Base-by-base conservation (phyloP, 2,113 vertebrate species). In the Dendrocopos noguchii region DNA sequence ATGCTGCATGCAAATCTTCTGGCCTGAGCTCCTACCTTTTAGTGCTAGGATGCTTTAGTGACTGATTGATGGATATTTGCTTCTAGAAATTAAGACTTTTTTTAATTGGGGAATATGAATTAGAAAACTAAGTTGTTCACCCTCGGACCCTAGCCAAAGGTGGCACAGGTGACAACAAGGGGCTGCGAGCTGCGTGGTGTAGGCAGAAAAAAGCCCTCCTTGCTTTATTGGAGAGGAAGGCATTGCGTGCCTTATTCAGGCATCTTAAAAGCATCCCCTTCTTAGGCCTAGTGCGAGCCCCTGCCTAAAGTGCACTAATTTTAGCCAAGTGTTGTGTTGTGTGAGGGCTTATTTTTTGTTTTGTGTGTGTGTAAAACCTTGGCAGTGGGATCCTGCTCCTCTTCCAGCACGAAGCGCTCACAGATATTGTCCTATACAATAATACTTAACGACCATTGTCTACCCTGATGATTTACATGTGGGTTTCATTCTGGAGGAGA, bases 31-130 rank as follows among this genome's bases (percentile, higher is more conserved):
- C 95, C 96, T 97, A 97, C 97, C 97, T 96, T 97, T 98, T 96
- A 97, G 96, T 97, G 94, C 94, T 98, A 95, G 97, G 96, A 94
- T 97, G 96, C 96, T 98, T 97, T 96, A 96, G 96, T 97, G 94
- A 96, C 95, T 97, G 97, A 98, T 98, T 97, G 96, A 97, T 97
- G 97, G 95, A 97, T 97, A 98, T 98, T 93, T 33, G 28, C 92
- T 95, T 90, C 61, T 97, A 33, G 12, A 33, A 60, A 34, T 34
- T 13, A 57, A 29, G 6, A 19, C 88, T 97, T 96, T 29, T 29
- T 97, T 97, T 97, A 97, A 98, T 97, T 94, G 97, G 94, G 83
- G 96, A 97, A 96, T 98, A 94, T 85, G 94, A 97, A 98, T 97
- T 97, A 97, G 96, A 95, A 97, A 97, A 97, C 95, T 85, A 94